phyloP scores from a whole-genome alignment of 2,113 vertebrate species.

The Cheilinus undulatus region DNA sequence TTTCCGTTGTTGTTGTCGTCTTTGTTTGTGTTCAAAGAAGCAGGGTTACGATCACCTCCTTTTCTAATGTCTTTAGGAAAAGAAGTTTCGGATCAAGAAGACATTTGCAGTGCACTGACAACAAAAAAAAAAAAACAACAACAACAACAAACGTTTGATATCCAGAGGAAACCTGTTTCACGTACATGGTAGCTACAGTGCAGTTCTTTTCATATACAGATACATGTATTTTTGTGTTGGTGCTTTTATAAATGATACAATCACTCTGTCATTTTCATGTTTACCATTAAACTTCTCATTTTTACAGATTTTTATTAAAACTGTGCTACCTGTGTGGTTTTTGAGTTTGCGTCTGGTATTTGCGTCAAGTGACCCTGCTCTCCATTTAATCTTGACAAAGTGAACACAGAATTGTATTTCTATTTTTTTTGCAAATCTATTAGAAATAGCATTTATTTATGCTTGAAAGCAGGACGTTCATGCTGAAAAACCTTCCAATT shows the following conservation, averaged over 20 bases:
- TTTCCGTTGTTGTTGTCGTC: constrained; percentile 37
- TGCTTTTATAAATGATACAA: constrained; percentile 77
- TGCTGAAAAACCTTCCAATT: no score
- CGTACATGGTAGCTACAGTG: constrained; percentile 59
- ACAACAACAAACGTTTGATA: no score
- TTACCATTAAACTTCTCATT: constrained; percentile 80
- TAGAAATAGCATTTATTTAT: no score
- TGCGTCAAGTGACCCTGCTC: no score
- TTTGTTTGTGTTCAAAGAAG: constrained; percentile 63
- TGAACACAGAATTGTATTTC: no score
- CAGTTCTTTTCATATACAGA: constrained; percentile 61
- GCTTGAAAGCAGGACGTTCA: no score
- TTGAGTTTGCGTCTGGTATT: constrained; percentile 1
- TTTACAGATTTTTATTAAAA: constrained; percentile 83
- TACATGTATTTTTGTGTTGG: constrained; percentile 76
- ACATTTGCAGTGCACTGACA: constrained; percentile 66
- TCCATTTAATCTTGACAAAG: no score
- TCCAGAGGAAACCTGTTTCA: constrained; percentile 59
- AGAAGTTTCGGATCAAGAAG: constrained; percentile 47
- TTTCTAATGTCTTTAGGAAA: constrained; percentile 52
- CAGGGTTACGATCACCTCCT: constrained; percentile 63
- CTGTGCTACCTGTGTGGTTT: constrained; percentile 22
- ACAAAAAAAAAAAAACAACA: constrained; percentile 2
- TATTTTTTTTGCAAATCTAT: no score
- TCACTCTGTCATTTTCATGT: constrained; percentile 76